Evolutionary conservation across 2,113 vertebrate genomes (phyloP).

Genomic region (Bothrops jararaca): DNA sequence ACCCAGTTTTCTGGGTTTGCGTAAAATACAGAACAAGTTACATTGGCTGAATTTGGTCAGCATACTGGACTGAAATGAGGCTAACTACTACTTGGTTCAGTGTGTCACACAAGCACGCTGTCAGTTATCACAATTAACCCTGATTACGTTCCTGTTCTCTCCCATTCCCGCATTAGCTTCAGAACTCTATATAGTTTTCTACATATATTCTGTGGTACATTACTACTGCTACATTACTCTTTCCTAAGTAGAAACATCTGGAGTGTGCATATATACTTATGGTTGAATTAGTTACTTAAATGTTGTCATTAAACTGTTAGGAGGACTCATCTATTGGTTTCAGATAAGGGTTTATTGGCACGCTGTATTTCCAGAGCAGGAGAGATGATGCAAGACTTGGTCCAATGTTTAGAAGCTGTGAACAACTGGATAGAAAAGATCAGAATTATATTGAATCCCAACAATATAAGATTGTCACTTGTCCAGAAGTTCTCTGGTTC

Average conservation of each 20-base stretch:
- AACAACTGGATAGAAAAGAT: not conserved
- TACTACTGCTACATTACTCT: not conserved
- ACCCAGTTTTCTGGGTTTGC: not conserved
- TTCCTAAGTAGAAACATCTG: not conserved
- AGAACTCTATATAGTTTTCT: not conserved
- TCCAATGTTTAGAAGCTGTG: not conserved
- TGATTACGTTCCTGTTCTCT: not conserved
- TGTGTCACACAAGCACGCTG: not conserved
- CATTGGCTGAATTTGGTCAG: not conserved
- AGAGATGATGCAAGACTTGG: not conserved
- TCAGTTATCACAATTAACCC: not conserved
- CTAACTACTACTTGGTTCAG: not conserved
- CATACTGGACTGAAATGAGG: not conserved
- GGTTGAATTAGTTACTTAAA: not conserved
- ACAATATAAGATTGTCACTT: not conserved
- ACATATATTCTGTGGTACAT: not conserved
- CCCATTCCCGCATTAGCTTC: not conserved
- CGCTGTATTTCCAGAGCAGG: not conserved
- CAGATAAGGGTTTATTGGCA: not conserved
- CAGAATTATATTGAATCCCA: not conserved
- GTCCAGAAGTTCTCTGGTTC: not conserved
- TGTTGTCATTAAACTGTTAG: not conserved
- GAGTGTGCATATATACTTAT: not conserved
- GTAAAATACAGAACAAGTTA: not conserved
- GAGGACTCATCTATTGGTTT: not conserved